Evolutionary conservation across 2,888 invertebrate genomes (phyloP), one percentile per base, ranked within the genome.

Genomic region (Chydorus sphaericus): DNA sequence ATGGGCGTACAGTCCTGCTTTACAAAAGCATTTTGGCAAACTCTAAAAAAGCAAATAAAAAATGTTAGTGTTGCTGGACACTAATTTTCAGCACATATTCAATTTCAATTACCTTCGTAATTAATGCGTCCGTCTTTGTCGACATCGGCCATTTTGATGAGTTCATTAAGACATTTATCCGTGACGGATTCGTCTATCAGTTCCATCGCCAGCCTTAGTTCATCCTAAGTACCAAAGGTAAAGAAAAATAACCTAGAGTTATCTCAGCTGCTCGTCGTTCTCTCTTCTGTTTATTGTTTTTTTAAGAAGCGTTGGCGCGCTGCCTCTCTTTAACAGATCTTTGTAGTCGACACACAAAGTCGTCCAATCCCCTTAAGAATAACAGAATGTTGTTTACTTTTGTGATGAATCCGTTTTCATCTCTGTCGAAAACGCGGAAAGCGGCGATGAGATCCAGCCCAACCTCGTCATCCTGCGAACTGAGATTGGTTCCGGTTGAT

Each of bases 351-450:
- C n/a, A n/a, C n/a, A n/a, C n/a, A n/a, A n/a, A n/a, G 7, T 23
- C 28, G 26, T 8, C 8, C 20, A 31, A 18, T 29, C 18, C 2
- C 4, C 37, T 55, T 18, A 28, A 20, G 31, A 14, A 36, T 23
- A 52, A 49, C 26, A 14, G 29, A 16, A 20, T 2, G 18, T 3
- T 38, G 14, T 53, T 49, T 59, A 66, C 66, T 54, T 63, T 63
- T 38, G 84, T 87, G 68, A 91, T 90, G 71, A 83, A 91, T 31
- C 91, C 91, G 69, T 91, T 89, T 65, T 84, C 82, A 68, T 91
- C 89, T 58, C 87, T 80, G 73, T 91, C 90, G 69, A 91, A 90
- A 55, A 86, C 89, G 68, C 85, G 78, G 75, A 91, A 91, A 63
- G 90, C 90, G 58, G 90, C 89, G 64, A 86, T 77, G 62, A 91